A percentile compares a stretch with the other conserved stretches of the same genome.
phyloP scores from a whole-genome alignment of 2,888 invertebrate species.

The Platycheirus rosarum region DNA sequence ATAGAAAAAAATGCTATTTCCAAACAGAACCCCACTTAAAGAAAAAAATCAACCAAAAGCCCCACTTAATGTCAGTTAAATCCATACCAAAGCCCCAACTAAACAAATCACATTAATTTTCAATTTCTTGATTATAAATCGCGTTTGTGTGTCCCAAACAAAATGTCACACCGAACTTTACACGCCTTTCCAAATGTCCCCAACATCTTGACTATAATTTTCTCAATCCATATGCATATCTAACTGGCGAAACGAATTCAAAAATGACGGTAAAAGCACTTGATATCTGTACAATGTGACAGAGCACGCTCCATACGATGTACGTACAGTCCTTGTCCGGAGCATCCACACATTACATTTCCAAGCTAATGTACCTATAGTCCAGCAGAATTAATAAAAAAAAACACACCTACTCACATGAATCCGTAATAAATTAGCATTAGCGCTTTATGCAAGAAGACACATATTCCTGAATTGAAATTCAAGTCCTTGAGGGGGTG shows the following conservation, averaged over 20 bases:
- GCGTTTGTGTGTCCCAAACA: conserved; percentile 46
- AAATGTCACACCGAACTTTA: conserved; percentile 51
- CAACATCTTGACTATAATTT: conserved; percentile 53
- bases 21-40: too few species aligned
- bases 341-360: neutral
- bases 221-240: conserved; percentile 70
- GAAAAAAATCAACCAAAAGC: neutral
- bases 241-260: conserved; percentile 64
- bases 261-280: conserved; percentile 68
- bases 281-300: conserved; percentile 69
- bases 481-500: conserved; percentile 31
- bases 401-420: conserved; percentile 57
- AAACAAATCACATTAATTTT: conserved; percentile 59
- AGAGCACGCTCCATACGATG: conserved; percentile 54
- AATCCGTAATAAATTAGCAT: conserved; percentile 77
- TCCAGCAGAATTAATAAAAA: neutral
- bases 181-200: conserved; percentile 38
- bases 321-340: neutral
- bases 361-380: neutral
- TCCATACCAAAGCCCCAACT: conserved; percentile 14
- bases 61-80: conserved; percentile 1
- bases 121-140: conserved; percentile 74
- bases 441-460: conserved; percentile 76
- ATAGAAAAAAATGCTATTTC: too few species aligned
- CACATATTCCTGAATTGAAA: conserved; percentile 69